Evolutionary conservation across 2,113 vertebrate species (phyloP), one percentile per base, ranked within the genome.

Genomic region (Chinchilla lanigera): DNA sequence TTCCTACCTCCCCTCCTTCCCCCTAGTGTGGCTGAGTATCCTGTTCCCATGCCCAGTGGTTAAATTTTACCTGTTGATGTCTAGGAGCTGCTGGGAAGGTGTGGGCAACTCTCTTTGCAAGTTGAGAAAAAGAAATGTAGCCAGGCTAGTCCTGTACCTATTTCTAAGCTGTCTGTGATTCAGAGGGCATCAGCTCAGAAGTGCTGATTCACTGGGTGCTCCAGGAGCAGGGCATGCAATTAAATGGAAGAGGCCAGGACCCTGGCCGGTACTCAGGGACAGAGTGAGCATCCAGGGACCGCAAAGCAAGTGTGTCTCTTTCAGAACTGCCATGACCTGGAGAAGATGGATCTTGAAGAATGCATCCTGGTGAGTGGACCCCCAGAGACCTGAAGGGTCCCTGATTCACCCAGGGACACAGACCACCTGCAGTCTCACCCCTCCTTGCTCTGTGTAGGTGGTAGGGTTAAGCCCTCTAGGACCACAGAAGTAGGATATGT

Each of bases 321-420:
- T 89, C 97, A 99, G 99, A 99, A 99, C 94, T 99, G 99, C 97
- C 99, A 99, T 1, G 99, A 99, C 92, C 99, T 99, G 97, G 99
- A 99, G 98, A 99, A 99, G 99, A 99, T 99, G 99, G 99, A 99
- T 97, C 99, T 99, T 89, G 99, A 99, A 98, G 99, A 99, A 97
- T 99, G 99, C 98, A 98, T 99, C 98, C 98, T 99, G 99, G 99
- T 99, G 98, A 99, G 99, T 97, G 86, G 93, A 11, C 86, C 30
- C n/a, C 63, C 3, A 11, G 4, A 6, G 14, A 33, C 67, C 56
- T 44, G 16, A 26, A 3, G 44, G 35, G 69, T 33, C 26, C 63
- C 9, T 26, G 30, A 11, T 19, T 20, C n/a, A 3, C 28, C 16
- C 41, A 1, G 71, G 33, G 63, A 0, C 0, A 0, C 7, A 4